Base-by-base conservation (phyloP, 2,113 vertebrate genomes). In the Chaenocephalus aceratus region DNA sequence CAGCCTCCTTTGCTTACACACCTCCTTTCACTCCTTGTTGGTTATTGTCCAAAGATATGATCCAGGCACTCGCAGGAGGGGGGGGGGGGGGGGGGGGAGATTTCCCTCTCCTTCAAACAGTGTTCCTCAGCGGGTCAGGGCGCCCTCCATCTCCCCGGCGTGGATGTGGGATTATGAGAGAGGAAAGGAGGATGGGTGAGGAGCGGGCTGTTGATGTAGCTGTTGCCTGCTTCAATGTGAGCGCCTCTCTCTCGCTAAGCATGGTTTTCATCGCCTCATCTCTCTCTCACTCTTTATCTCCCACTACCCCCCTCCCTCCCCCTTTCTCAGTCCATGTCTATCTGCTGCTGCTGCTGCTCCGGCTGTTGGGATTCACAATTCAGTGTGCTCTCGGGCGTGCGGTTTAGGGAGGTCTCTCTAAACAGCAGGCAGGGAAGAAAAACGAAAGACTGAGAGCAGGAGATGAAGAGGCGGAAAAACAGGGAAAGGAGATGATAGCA, bases 281-380 rank as follows among this genome's bases (percentile, higher is more conserved):
- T 49, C 54, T 65, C 83, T 62, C 74, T 56, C 85, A 85, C 71
- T 46, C 73, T 86, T 75, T 78, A 49, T 62, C 53, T 70, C 77
- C 69, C 77, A 72, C 84, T 57, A 11, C 36, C 36, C 57, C 23
- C 10, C 12, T n/a, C 89, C 74, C n/a, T n/a, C n/a, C 59, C n/a
- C 69, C 64, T 73, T 69, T 56, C 71, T 84, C 86, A 86, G 82
- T 88, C 84, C 77, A 81, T 86, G 88, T 80, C 82, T 87, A 85
- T 90, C 82, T 86, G 72, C 88, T 83, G 58, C 86, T 83, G 58
- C 86, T 78, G 58, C 86, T 78, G 82, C 89, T 88, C 90, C 67
- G 79, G 83, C 90, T 85, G 85, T 90, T 90, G 82, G 86, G 83
- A 89, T 85, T 92, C 80, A 86, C 84, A 73, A 80, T 86, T 85